phyloP scores from a whole-genome alignment of 2,113 vertebrate genomes.

The Muntiacus reevesi region DNA sequence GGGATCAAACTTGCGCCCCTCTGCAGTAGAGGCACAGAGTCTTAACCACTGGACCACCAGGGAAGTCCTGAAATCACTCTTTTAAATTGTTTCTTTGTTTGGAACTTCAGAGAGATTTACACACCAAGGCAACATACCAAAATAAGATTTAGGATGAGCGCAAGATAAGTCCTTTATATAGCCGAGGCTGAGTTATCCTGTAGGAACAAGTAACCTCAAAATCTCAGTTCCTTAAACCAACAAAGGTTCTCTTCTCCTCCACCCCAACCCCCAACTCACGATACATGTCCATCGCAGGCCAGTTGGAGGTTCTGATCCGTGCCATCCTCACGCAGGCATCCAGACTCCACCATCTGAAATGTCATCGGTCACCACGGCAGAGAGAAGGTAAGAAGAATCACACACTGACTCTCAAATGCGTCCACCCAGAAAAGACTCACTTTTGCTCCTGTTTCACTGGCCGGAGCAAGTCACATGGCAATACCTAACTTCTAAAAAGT shows the following conservation, averaged over 20 bases:
- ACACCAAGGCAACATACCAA: neutral
- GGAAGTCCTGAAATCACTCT: neutral
- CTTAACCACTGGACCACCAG: neutral
- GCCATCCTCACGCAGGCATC: neutral
- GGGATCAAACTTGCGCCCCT: neutral
- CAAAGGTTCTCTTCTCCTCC: neutral
- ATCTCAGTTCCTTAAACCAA: neutral
- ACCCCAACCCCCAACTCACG: neutral
- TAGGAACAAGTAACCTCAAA: neutral
- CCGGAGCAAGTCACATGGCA: neutral
- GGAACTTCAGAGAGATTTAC: neutral
- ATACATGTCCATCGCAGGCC: neutral
- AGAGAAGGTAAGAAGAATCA: neutral
- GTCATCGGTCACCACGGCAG: neutral
- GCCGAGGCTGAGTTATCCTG: neutral
- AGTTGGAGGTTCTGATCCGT: neutral
- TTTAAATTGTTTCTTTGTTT: neutral
- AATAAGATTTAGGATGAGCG: neutral
- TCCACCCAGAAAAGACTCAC: neutral
- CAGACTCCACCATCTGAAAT: neutral
- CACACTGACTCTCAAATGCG: neutral
- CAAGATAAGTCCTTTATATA: neutral
- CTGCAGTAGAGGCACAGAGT: neutral
- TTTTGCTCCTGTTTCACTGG: neutral
- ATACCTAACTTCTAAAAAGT: neutral